Base-by-base conservation (phyloP, 2,888 invertebrate species). In the Nemotelus pantherinus region DNA sequence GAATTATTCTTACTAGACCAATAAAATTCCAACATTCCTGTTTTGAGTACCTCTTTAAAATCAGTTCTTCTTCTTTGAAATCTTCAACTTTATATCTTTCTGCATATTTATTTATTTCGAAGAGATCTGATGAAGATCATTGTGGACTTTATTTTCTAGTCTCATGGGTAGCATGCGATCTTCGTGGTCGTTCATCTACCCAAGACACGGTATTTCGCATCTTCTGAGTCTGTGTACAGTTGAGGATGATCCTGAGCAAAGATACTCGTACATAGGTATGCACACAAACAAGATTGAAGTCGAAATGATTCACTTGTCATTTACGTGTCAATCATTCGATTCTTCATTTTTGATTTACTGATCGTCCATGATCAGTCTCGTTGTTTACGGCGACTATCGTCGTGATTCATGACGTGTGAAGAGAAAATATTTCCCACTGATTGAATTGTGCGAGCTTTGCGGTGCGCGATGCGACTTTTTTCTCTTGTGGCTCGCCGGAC, bases 321-420 rank as follows among this genome's bases (percentile, higher is more conserved):
- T 58, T 72, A 72, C 72, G 58, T 58, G 72, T 74, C 74, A 74
- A 74, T 74, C 74, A 74, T 74, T 74, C 60, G 48, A 74, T 74
- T 74, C 74, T 74, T 74, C 63, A 74, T 63, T 63, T 72, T 74
- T 74, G 74, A 74, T 74, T 74, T 74, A 74, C 74, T 48, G 74
- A 74, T 63, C 63, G 60, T 72, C 60, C 47, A 74, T 74, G 60
- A 60, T 74, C 47, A 60, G 60, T 47, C 50, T 58, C 71, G 74
- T 48, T 60, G 47, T 60, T 39, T 63, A 60, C 60, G 47, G 39
- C 60, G 74, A 39, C 60, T 45, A 48, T 58, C 72, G 47, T 58
- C 72, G 47, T 74, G 74, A 60, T 70, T 53, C 53, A 53, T 70
- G 70, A 70, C 53, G 53, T 41, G 63, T 41, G 60, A 74, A 74